Evolutionary conservation across 2,888 invertebrate genomes (phyloP).

Genomic region (Mayetiola destructor): DNA sequence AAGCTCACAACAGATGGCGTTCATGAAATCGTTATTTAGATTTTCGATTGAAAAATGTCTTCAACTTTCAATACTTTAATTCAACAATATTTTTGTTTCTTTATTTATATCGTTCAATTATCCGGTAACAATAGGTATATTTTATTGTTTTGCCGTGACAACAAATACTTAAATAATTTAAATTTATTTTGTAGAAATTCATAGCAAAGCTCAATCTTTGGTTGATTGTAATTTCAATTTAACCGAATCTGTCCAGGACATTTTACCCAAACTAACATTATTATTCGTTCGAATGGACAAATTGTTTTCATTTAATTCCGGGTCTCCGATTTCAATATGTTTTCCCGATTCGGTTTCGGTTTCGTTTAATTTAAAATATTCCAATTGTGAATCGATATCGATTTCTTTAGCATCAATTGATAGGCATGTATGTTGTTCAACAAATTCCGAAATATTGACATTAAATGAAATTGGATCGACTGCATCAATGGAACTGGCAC

Average conservation of each 20-base stretch:
- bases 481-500: slow-evolving; percentile 26
- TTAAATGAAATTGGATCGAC: slow-evolving; percentile 24
- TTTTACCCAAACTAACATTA: slow-evolving; percentile 28
- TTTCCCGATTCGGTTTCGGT: slow-evolving; percentile 21
- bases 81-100: too few relatives aligned
- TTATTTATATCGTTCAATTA: too few relatives aligned
- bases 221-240: slow-evolving; percentile 17
- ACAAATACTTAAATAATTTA: too few relatives aligned
- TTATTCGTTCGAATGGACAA: slow-evolving; percentile 25
- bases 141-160: too few relatives aligned
- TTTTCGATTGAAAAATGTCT: too few relatives aligned
- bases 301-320: slow-evolving; percentile 22
- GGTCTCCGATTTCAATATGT: slow-evolving; percentile 24
- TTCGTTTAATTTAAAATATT: slow-evolving; percentile 26
- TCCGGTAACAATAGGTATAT: too few relatives aligned
- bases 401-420: slow-evolving; percentile 25
- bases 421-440: slow-evolving; percentile 27
- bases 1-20: too few relatives aligned
- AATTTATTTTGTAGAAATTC: too few relatives aligned
- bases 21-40: too few relatives aligned
- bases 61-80: too few relatives aligned
- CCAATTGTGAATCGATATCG: slow-evolving; percentile 24
- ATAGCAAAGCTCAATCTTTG: too few relatives aligned
- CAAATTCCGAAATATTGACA: slow-evolving; percentile 30
- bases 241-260: slow-evolving; percentile 31